Percentiles rank a stretch among this genome's conserved stretches.
phyloP scores from a whole-genome alignment of 2,113 vertebrate species.

The Noturus placidus region DNA sequence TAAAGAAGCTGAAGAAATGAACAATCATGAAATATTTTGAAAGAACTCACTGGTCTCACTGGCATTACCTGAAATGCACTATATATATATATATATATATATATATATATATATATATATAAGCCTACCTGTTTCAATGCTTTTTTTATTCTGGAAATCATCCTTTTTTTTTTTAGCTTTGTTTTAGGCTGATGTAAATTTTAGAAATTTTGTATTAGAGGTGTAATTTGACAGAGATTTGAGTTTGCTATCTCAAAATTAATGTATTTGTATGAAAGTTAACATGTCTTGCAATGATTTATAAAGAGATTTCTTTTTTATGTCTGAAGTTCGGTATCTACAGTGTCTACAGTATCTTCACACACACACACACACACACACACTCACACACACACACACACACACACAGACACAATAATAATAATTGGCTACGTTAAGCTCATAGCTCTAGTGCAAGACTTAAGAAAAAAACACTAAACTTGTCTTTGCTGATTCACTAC shows the following conservation, averaged over 20 bases:
- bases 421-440: background rate
- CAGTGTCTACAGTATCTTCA: background rate
- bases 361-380: no score
- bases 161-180: background rate
- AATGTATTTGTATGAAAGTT: background rate
- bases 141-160: background rate
- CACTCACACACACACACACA: background rate
- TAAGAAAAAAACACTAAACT: background rate
- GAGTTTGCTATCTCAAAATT: background rate
- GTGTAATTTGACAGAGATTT: background rate
- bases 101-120: background rate
- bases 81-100: background rate
- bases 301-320: background rate
- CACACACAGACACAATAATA: background rate
- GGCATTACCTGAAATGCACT: background rate
- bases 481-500: background rate
- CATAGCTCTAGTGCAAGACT: background rate
- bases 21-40: background rate
- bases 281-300: background rate
- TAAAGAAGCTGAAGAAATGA: background rate
- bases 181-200: background rate
- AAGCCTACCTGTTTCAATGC: background rate
- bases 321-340: background rate
- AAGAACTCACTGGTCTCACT: background rate
- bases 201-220: background rate